Conservation (phyloP, 37 sponge, comb jelly and placozoan species). For the Ephydatia muelleri region DNA sequence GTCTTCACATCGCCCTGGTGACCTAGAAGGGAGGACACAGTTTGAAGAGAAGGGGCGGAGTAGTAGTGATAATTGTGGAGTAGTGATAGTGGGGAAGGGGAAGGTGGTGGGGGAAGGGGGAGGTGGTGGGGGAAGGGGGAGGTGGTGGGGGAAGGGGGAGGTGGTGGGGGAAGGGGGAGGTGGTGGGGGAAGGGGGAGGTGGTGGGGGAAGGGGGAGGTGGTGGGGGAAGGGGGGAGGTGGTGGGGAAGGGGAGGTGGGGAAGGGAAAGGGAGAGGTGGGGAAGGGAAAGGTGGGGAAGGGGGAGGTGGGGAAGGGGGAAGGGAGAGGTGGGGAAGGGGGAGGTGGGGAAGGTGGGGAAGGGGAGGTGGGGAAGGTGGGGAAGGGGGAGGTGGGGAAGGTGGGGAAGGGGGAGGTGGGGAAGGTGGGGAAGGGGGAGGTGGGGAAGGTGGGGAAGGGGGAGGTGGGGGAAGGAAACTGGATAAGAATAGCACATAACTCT, state of each 20-base stretch:
- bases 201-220: no score
- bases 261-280: no score
- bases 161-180: not conserved
- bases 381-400: not conserved
- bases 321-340: not conserved
- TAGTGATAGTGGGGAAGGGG: not conserved
- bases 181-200: not conserved
- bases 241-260: not conserved
- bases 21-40: constrained; percentile 27
- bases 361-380: not conserved
- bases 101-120: not conserved
- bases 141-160: not conserved
- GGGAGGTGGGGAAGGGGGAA: not conserved
- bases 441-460: not conserved
- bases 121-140: not conserved
- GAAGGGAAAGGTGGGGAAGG: no score
- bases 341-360: not conserved
- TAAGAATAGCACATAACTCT: not conserved
- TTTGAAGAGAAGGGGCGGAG: not conserved
- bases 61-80: no score
- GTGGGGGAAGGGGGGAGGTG: not conserved
- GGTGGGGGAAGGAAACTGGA: not conserved
- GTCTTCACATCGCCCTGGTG: constrained; percentile 65
- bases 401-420: not conserved
- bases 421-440: not conserved